Conservation (phyloP, 2,113 vertebrate genomes). For the Craseonycteris thonglongyai region DNA sequence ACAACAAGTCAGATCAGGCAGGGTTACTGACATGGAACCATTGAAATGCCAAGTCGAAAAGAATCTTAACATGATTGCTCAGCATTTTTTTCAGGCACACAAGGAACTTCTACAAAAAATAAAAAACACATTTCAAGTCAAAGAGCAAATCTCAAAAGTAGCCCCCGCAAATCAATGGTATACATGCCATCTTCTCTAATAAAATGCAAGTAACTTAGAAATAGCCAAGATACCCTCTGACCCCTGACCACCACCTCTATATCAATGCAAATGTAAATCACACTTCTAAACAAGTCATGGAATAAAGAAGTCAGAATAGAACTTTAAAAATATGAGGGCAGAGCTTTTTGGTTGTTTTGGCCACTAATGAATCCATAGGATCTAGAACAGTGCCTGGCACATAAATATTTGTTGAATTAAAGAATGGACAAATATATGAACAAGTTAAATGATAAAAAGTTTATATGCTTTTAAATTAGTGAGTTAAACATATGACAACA, state of each 20-base stretch:
- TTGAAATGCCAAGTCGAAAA: not conserved
- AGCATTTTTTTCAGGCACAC: slow-evolving; percentile 12
- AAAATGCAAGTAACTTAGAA: slow-evolving; percentile 29
- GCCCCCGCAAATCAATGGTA: not conserved
- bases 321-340: not conserved
- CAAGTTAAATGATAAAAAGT: not conserved
- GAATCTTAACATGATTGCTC: not conserved
- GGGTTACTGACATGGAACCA: not conserved
- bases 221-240: not conserved
- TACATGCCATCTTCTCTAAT: not conserved
- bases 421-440: not conserved
- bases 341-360: not conserved
- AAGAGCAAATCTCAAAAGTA: slow-evolving; percentile 30
- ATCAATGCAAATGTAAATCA: not conserved
- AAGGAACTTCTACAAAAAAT: not conserved
- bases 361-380: not conserved
- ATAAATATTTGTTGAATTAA: not conserved
- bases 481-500: not conserved
- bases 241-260: not conserved
- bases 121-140: not conserved
- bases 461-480: not conserved
- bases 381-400: not conserved
- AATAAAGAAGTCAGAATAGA: slow-evolving; percentile 3
- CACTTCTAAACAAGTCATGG: not conserved
- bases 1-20: not conserved